Evolutionary conservation across 2,797 vertebrate species (phyloP).

Genomic region (Acanthurus leucopareius): DNA sequence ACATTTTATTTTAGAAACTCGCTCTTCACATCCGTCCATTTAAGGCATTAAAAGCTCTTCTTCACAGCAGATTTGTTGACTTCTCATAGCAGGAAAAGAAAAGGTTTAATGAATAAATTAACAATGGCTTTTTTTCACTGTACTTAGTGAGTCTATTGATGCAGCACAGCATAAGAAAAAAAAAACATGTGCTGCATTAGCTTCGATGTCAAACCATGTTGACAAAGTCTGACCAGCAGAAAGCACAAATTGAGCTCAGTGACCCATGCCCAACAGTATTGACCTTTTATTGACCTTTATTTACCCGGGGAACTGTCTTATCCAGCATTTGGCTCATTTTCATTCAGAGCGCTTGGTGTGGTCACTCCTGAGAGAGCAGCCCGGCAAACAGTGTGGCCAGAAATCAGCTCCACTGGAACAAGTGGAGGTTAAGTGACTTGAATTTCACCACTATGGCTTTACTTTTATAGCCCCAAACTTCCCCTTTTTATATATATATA

Average conservation of each 20-base stretch:
- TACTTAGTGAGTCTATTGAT: neutral
- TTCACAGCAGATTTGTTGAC: neutral
- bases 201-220: neutral
- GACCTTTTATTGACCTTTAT: conserved; percentile 30
- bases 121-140: neutral
- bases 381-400: conserved; percentile 1
- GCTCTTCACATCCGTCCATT: neutral
- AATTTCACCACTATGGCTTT: conserved; percentile 1
- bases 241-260: conserved; percentile 24
- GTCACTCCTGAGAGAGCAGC: conserved; percentile 12
- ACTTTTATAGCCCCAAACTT: neutral
- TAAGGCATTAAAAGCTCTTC: neutral
- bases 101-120: neutral
- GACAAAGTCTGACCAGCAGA: conserved; percentile 3
- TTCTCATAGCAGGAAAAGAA: neutral
- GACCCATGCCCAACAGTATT: conserved; percentile 5
- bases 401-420: conserved; percentile 23
- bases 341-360: neutral
- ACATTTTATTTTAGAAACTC: neutral
- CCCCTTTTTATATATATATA: neutral
- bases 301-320: neutral
- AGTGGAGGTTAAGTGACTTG: conserved; percentile 29
- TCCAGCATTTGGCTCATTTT: conserved; percentile 33
- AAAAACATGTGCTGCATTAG: neutral
- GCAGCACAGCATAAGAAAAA: neutral